A percentile compares a stretch with the other conserved stretches of the same genome.
Evolutionary conservation across 1,140 invertebrate species (phyloP).

Genomic region (Cryptotermes secundus): DNA sequence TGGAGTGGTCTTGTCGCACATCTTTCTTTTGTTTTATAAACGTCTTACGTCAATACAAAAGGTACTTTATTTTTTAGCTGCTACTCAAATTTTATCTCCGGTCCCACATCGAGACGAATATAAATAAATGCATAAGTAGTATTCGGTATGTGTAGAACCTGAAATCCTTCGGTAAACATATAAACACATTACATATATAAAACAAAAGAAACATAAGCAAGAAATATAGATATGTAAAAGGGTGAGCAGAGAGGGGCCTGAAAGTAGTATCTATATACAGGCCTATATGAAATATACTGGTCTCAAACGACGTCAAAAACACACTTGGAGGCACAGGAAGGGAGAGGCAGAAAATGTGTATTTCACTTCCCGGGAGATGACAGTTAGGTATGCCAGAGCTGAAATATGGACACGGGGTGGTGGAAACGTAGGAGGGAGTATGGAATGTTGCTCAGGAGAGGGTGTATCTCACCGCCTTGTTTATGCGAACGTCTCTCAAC

Average conservation of each 20-base stretch:
- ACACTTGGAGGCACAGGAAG: background rate
- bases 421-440: background rate
- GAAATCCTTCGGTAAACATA: background rate
- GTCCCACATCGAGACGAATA: background rate
- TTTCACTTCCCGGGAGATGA: background rate
- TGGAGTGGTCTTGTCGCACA: no score
- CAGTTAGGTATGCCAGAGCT: background rate
- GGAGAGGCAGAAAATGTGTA: background rate
- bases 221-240: background rate
- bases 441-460: background rate
- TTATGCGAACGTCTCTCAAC: conserved; percentile 11
- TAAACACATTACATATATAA: background rate
- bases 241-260: background rate
- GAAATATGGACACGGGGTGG: background rate
- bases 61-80: background rate
- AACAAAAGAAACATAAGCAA: background rate
- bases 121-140: background rate
- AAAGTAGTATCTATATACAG: background rate
- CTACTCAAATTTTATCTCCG: background rate
- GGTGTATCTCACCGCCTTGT: background rate
- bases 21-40: background rate
- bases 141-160: background rate
- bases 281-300: background rate
- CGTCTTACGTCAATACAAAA: background rate
- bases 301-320: background rate